Conservation (phyloP, 1,140 invertebrate genomes). For the Amphibalanus amphitrite region DNA sequence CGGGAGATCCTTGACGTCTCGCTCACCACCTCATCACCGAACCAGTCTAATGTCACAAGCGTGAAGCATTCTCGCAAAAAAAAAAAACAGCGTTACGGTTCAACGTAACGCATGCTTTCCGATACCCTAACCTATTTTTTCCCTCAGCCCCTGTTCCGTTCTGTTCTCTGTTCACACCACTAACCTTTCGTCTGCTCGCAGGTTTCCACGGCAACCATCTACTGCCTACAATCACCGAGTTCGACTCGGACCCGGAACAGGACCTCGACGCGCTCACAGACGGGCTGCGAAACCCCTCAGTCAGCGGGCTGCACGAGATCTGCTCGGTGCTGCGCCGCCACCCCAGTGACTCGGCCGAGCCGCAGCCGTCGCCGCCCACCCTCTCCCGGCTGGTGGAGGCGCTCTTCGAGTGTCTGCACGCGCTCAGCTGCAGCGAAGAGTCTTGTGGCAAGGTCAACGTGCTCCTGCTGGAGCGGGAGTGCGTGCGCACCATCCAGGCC, state of each 20-base stretch:
- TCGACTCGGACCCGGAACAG: neutral
- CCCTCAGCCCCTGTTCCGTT: no score
- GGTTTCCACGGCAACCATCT: neutral
- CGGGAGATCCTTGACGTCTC: no score
- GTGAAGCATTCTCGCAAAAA: no score
- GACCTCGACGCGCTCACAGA: neutral
- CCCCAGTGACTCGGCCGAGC: neutral
- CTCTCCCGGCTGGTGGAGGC: neutral
- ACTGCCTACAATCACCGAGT: neutral
- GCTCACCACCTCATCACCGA: no score
- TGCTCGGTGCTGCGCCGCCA: neutral
- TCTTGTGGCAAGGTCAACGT: neutral
- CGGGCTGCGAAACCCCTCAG: neutral
- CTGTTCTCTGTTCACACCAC: no score
- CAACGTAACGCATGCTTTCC: no score
- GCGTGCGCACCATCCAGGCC: neutral
- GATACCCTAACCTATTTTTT: no score
- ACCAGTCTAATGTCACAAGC: no score
- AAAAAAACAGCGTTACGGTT: no score
- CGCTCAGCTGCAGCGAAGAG: neutral
- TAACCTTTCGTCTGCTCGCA: neutral
- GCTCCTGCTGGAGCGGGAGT: neutral
- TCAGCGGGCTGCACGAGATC: neutral
- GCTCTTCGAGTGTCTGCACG: slow-evolving; percentile 1
- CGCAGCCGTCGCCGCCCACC: neutral